These are phyloP conservation scores for Oxystoma pomonae DNA, from an alignment of 2,888 invertebrate genomes.

Conservation along the genomic window DNA sequence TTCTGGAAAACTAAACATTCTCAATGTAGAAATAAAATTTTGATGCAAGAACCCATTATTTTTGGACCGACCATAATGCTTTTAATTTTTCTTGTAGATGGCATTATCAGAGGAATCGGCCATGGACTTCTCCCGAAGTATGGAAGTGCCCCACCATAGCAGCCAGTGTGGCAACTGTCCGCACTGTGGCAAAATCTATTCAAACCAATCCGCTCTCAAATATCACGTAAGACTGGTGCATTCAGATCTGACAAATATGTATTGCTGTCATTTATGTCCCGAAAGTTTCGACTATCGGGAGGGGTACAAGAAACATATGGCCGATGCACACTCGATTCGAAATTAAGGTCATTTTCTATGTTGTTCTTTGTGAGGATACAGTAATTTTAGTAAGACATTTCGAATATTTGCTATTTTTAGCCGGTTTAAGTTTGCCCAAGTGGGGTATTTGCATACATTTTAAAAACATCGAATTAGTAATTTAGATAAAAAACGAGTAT, in stretches of 20 bases:
- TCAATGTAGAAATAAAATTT: no score
- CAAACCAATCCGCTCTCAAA: slow-evolving; percentile 66
- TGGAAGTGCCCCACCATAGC: slow-evolving; percentile 41
- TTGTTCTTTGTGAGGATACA: no score
- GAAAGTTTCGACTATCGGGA: slow-evolving; percentile 65
- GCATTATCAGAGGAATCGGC: slow-evolving; percentile 29
- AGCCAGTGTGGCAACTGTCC: slow-evolving; percentile 61
- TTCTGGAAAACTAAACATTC: no score
- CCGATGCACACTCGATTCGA: slow-evolving; percentile 60
- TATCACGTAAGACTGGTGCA: slow-evolving; percentile 58
- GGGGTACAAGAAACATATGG: slow-evolving; percentile 67
- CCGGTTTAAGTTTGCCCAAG: no score
- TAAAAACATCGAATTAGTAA: no score
- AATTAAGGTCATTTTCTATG: slow-evolving; percentile 50
- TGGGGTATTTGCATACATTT: no score
- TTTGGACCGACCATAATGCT: no score
- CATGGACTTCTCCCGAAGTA: slow-evolving; percentile 23
- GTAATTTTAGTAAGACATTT: no score
- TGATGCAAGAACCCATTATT: no score
- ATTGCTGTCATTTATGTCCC: slow-evolving; percentile 66
- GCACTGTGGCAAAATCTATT: slow-evolving; percentile 65
- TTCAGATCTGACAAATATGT: slow-evolving; percentile 63
- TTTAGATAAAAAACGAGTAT: no score
- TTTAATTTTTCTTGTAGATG: slow-evolving; percentile 14
- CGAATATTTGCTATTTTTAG: no score